These are phyloP conservation scores for Acanthochromis polyacanthus DNA, from an alignment of 2,113 vertebrate species.

Conservation along the genomic window DNA sequence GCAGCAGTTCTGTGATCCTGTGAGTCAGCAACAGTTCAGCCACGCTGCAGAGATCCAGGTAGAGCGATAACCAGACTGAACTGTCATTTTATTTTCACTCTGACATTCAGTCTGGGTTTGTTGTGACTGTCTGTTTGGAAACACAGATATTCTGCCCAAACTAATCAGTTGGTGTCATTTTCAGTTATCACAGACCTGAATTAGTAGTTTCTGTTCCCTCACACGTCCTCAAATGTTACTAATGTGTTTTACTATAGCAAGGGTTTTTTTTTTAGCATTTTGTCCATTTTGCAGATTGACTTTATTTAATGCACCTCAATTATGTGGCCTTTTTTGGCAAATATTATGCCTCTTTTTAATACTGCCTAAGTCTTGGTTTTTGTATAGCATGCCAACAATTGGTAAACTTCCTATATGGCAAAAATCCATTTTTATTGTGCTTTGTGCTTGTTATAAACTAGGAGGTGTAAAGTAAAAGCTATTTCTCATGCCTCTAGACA, in stretches of 20 bases:
- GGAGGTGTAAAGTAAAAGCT: too few species aligned
- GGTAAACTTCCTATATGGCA: too few species aligned
- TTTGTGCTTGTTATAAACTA: too few species aligned
- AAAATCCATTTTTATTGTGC: too few species aligned
- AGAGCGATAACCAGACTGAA: neutral
- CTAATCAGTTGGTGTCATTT: neutral
- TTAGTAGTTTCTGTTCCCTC: neutral
- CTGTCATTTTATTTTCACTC: neutral
- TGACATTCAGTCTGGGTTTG: neutral
- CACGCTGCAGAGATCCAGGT: neutral
- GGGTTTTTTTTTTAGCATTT: neutral
- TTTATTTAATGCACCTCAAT: too few species aligned
- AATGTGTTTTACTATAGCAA: neutral
- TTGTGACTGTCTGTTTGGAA: neutral
- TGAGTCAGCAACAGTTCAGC: slow-evolving; percentile 9
- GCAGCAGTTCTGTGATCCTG: neutral
- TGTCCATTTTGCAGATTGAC: too few species aligned
- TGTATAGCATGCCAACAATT: too few species aligned
- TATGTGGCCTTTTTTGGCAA: too few species aligned
- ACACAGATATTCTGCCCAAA: too few species aligned
- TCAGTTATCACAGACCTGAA: neutral
- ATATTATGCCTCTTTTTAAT: too few species aligned
- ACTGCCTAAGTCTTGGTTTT: too few species aligned
- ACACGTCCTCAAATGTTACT: neutral
- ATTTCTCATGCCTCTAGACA: too few species aligned